These are phyloP conservation scores for Lamellibrachia satsuma DNA, from an alignment of 2,888 invertebrate genomes.

Conservation along the genomic window DNA sequence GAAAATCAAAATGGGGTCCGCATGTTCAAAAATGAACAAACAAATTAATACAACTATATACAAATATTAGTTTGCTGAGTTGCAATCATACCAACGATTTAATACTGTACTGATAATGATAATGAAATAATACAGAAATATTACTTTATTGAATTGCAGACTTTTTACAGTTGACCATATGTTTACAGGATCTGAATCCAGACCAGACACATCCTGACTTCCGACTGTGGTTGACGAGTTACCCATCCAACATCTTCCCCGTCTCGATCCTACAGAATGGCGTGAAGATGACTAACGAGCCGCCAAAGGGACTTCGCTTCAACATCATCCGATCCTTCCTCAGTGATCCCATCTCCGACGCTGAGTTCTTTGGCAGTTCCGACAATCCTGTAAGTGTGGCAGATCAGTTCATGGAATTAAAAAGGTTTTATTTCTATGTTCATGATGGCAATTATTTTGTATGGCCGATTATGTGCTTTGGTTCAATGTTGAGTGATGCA, in stretches of 20 bases:
- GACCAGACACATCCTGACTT: conserved; percentile 67
- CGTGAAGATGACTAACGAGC: conserved; percentile 68
- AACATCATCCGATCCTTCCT: conserved; percentile 71
- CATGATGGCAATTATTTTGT: no score
- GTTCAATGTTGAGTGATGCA: no score
- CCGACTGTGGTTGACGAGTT: conserved; percentile 67
- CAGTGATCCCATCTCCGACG: conserved; percentile 85
- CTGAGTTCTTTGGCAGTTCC: conserved; percentile 78
- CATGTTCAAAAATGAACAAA: not conserved
- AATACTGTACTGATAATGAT: not conserved
- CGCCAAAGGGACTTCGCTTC: conserved; percentile 66
- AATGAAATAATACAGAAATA: not conserved
- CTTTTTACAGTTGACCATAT: not conserved
- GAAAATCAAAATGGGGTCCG: not conserved
- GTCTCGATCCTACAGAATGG: conserved; percentile 67
- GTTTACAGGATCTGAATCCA: conserved; percentile 62
- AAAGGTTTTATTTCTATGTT: no score
- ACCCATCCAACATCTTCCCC: conserved; percentile 65
- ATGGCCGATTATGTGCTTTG: no score
- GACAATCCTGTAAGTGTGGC: conserved; percentile 56
- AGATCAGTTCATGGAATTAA: no score
- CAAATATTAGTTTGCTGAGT: not conserved
- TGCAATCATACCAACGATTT: not conserved
- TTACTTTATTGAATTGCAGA: not conserved
- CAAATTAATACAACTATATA: not conserved